Base-by-base conservation (phyloP, 1,140 invertebrate species). In the Drosophila trapezifrons region DNA sequence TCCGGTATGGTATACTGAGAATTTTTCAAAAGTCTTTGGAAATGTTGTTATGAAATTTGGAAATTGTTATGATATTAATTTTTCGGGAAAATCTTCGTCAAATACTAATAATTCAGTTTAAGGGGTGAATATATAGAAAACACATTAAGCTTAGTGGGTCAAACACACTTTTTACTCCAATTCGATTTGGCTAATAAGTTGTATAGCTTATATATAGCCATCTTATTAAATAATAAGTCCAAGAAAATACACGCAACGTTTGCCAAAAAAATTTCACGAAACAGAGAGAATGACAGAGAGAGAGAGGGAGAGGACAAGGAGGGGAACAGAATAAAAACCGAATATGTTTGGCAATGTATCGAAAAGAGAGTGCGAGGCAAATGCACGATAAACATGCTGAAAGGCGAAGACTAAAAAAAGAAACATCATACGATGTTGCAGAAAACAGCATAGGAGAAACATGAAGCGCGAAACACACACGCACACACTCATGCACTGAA, bases 361-460 rank as follows among this genome's bases (percentile, higher is more conserved):
- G 57, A 54, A 20, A 63, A 66, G 64, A 77, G 67, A 80, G 74
- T 71, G 62, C 20, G 25, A 81, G 70, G 29, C 62, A 60, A 47
- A 84, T 56, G 65, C 76, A 58, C 62, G 76, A 78, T 74, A 82
- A 86, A 87, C 54, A 78, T 75, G 67, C 66, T 17, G 49, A 72
- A 75, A 75, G 67, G 73, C 55, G 35, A 64, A 17, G 60, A 72
- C 65, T 63, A 66, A 77, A 85, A 65, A 64, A 82, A 78, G 54
- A 87, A 82, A 79, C 64, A 85, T 82, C 82, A 76, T 86, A 87
- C 82, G 83, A 86, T 86, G 65, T 82, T 87, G 82, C 75, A 82
- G 63, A 85, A 78, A 75, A 78, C 47, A 51, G 49, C 55, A 64
- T 67, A 69, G 63, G 62, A 74, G 38, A 54, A 43, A 65, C 59